Percentiles rank a stretch among this genome's conserved stretches.
Evolutionary conservation across 1,140 invertebrate genomes (phyloP).

Genomic region (Dinothrombium tinctorium): DNA sequence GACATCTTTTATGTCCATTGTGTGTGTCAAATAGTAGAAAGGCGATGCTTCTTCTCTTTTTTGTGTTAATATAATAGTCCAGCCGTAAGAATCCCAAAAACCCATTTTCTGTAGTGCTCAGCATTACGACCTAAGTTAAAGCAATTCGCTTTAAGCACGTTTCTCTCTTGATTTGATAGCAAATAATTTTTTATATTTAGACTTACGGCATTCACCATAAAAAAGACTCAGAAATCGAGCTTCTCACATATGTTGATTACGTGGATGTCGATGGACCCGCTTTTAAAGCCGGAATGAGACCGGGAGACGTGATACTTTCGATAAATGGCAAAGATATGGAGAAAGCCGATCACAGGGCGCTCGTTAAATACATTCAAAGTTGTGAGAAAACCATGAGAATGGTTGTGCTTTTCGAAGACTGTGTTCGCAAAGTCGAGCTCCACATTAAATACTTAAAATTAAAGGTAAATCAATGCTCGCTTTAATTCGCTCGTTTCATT

Average conservation of each 20-base stretch:
- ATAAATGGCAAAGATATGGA: constrained; percentile 75
- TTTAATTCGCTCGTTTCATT: background rate
- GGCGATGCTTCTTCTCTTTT: too few species aligned
- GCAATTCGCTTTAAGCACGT: too few species aligned
- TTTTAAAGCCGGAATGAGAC: constrained; percentile 65
- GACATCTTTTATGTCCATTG: too few species aligned
- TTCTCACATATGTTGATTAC: constrained; percentile 85
- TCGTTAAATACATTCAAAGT: constrained; percentile 69
- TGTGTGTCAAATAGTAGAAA: too few species aligned
- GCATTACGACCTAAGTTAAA: too few species aligned
- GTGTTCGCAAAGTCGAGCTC: constrained; percentile 69
- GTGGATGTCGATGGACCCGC: constrained; percentile 77
- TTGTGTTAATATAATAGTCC: too few species aligned
- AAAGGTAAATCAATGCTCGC: constrained; percentile 24
- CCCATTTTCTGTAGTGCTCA: too few species aligned
- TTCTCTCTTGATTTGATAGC: too few species aligned
- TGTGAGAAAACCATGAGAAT: constrained; percentile 73
- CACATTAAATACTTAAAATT: constrained; percentile 73
- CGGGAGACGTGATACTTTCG: constrained; percentile 74
- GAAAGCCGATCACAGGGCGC: constrained; percentile 60
- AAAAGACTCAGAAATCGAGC: constrained; percentile 62
- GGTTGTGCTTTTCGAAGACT: constrained; percentile 83
- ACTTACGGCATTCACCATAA: constrained; percentile 89
- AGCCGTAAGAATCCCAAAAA: too few species aligned
- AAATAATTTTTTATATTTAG: constrained; percentile 26